phyloP scores from a whole-genome alignment of 1,140 invertebrate species.

The Drosophila orosa region DNA sequence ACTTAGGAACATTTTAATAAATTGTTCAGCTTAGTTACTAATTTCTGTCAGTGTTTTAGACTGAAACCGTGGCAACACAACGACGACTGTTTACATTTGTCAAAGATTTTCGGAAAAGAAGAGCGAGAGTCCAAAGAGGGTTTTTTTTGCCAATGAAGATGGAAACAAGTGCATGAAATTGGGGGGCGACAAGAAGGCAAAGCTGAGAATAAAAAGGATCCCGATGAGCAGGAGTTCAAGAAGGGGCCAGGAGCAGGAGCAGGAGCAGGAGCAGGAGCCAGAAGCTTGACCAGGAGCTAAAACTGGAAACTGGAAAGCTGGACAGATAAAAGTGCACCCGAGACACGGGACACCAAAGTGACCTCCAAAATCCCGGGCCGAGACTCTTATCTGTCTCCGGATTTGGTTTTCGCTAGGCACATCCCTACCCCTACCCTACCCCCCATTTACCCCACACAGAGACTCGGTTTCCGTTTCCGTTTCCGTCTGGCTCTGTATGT shows the following conservation, averaged over 20 bases:
- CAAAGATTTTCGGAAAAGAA: conserved; percentile 62
- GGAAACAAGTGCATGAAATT: conserved; percentile 17
- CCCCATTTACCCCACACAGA: too few species aligned
- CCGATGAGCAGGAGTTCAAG: background rate
- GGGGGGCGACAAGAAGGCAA: conserved; percentile 8
- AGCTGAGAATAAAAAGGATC: conserved; percentile 31
- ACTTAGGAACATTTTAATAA: background rate
- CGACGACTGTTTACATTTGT: conserved; percentile 73
- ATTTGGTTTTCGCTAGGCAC: conserved; percentile 16
- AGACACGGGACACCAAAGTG: conserved; percentile 17
- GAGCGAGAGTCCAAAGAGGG: conserved; percentile 3
- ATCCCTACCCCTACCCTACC: background rate
- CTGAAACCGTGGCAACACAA: conserved; percentile 19
- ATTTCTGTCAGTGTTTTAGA: conserved; percentile 1
- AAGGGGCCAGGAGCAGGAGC: background rate
- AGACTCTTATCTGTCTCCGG: conserved; percentile 39
- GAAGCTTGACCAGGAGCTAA: background rate
- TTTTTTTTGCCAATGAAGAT: conserved; percentile 15
- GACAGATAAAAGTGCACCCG: conserved; percentile 37
- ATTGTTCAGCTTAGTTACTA: background rate
- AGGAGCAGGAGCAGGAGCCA: background rate
- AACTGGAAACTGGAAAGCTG: background rate
- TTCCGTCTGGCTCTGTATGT: conserved; percentile 16
- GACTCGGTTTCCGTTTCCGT: conserved; percentile 10
- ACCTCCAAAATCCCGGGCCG: conserved; percentile 24